Conservation (phyloP, 2,888 invertebrate genomes). For the Matsumyia berberina region DNA sequence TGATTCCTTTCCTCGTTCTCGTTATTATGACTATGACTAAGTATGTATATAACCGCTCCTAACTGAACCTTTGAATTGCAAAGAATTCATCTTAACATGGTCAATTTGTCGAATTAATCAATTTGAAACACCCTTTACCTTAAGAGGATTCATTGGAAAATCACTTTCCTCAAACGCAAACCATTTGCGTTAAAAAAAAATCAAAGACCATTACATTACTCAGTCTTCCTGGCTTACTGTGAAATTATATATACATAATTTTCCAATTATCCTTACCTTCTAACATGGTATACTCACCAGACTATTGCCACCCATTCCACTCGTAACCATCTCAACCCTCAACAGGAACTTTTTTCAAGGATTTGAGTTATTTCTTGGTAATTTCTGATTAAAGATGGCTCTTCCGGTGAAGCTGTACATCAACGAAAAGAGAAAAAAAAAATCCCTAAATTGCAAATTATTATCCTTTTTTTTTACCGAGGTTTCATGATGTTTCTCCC, state of each 20-base stretch:
- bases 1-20: too few species aligned
- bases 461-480: constrained; percentile 34
- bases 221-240: not conserved
- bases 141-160: too few species aligned
- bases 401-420: not conserved
- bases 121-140: too few species aligned
- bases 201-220: not conserved
- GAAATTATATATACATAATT: not conserved
- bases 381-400: not conserved
- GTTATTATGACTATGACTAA: too few species aligned
- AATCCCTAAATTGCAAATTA: constrained; percentile 31
- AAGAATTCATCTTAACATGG: too few species aligned
- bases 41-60: too few species aligned
- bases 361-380: constrained; percentile 8
- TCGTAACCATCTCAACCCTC: not conserved
- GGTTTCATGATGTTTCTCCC: constrained; percentile 26
- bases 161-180: not conserved
- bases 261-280: not conserved
- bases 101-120: too few species aligned
- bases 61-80: too few species aligned
- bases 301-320: too few species aligned
- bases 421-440: constrained; percentile 7
- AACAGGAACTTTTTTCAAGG: not conserved
- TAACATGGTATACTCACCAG: not conserved
- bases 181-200: not conserved